A percentile compares a stretch with the other conserved stretches of the same genome.
These are phyloP conservation scores for Heterodera schachtii DNA, from an alignment of 1,140 invertebrate genomes.

Conservation along the genomic window DNA sequence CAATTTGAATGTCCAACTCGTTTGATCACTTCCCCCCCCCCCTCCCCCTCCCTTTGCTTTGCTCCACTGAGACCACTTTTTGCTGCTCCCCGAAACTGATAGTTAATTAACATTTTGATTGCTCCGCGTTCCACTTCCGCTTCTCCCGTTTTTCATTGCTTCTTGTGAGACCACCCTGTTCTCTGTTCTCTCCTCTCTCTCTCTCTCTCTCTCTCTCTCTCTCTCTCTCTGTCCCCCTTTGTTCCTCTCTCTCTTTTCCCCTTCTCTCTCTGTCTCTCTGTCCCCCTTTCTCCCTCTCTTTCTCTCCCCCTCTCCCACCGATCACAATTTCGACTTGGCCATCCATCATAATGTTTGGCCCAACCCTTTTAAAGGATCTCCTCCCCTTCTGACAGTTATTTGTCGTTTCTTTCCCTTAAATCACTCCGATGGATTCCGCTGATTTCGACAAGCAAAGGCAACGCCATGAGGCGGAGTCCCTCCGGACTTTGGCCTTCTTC, in stretches of 20 bases:
- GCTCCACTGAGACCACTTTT: neutral
- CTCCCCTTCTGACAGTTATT: neutral
- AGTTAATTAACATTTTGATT: neutral
- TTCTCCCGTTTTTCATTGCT: neutral
- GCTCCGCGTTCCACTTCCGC: neutral
- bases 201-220: no score
- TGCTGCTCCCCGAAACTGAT: neutral
- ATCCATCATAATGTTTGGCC: neutral
- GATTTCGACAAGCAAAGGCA: constrained; percentile 21
- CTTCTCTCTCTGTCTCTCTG: no score
- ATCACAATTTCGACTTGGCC: no score
- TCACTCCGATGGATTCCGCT: neutral
- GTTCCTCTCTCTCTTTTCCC: no score
- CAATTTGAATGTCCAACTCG: neutral
- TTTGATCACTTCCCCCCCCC: neutral
- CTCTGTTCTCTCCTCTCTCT: no score
- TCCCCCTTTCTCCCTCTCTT: no score
- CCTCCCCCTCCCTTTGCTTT: no score
- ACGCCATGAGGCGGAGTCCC: constrained; percentile 37
- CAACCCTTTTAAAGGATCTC: neutral
- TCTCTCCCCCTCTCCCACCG: no score
- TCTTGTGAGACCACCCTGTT: neutral
- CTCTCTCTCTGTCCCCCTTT: no score
- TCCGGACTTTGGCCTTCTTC: constrained; percentile 32
- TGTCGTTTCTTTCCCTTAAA: neutral